Conservation (phyloP, 2,113 vertebrate genomes). For the Saguinus midas region DNA sequence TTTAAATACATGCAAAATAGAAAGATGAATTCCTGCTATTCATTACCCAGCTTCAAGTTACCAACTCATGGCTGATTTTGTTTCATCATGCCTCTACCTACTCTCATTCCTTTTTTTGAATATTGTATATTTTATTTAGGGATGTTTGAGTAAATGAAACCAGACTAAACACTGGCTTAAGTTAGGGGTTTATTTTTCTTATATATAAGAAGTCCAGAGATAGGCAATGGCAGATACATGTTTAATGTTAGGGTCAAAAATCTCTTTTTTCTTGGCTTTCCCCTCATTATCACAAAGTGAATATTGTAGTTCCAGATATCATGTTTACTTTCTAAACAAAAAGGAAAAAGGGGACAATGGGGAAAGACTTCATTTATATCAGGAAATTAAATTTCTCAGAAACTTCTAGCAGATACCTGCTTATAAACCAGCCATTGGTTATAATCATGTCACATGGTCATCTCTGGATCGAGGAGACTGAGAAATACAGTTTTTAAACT, state of each 20-base stretch:
- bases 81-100: not conserved
- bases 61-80: not conserved
- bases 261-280: conserved; percentile 19
- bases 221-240: not conserved
- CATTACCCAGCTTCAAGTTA: not conserved
- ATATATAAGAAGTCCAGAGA: not conserved
- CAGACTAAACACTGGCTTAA: not conserved
- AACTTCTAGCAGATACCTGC: not conserved
- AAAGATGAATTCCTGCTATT: not conserved
- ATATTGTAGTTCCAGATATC: not conserved
- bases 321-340: not conserved
- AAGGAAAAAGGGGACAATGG: not conserved
- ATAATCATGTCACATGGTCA: not conserved
- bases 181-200: conserved; percentile 2
- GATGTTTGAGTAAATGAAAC: conserved; percentile 27
- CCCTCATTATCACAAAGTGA: not conserved
- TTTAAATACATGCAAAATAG: not conserved
- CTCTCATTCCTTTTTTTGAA: not conserved
- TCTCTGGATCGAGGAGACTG: not conserved
- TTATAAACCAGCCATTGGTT: conserved; percentile 19
- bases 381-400: conserved; percentile 27
- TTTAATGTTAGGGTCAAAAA: conserved; percentile 29
- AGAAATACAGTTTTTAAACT: conserved; percentile 24
- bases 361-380: conserved; percentile 8
- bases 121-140: conserved; percentile 13